Conservation (phyloP, 1,140 invertebrate genomes). For the Subanguina moxae region DNA sequence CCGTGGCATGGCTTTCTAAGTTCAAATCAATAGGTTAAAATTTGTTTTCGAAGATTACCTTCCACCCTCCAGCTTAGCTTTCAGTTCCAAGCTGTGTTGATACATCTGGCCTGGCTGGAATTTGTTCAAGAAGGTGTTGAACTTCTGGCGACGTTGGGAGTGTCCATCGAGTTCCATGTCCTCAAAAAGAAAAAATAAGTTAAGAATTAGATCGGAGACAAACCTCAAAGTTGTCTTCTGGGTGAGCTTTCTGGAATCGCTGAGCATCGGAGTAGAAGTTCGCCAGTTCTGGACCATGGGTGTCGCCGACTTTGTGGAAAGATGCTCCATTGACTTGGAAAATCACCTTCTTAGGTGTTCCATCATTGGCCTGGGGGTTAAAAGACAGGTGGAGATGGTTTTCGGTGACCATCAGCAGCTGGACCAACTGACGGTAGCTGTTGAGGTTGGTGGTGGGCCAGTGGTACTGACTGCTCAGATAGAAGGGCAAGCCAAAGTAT, state of each 20-base stretch:
- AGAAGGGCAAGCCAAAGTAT: no score
- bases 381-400: no score
- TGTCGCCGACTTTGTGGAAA: constrained; percentile 28
- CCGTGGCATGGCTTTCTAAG: neutral
- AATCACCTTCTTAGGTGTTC: constrained; percentile 6
- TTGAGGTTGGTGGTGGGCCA: no score
- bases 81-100: no score
- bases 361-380: no score
- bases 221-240: neutral
- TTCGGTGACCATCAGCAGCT: no score
- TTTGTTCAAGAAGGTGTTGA: constrained; percentile 18
- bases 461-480: no score
- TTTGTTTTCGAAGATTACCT: neutral
- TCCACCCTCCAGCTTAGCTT: neutral
- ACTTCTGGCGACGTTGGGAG: constrained; percentile 14
- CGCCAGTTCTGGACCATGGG: constrained; percentile 2
- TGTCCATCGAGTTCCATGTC: constrained; percentile 18
- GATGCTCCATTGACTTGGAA: constrained; percentile 16
- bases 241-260: constrained; percentile 7
- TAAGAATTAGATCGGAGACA: neutral
- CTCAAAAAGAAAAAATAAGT: no score
- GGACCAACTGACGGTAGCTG: no score
- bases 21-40: neutral
- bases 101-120: no score
- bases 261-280: constrained; percentile 26